phyloP scores from a whole-genome alignment of 1,140 invertebrate genomes.

The Drosophila dunni region DNA sequence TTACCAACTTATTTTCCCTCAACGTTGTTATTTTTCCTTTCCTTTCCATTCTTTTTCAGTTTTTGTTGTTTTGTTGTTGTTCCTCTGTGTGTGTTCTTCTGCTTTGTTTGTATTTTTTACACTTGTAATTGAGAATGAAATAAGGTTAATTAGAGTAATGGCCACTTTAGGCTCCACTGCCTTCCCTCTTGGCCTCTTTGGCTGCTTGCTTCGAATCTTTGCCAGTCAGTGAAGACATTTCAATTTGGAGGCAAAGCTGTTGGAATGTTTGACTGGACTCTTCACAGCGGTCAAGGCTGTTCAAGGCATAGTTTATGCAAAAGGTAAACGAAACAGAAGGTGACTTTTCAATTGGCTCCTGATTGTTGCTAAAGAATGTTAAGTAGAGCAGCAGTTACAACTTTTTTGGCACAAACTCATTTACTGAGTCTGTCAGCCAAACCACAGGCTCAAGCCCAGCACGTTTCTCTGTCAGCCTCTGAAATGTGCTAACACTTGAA shows the following conservation, averaged over 20 bases:
- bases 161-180: constrained; percentile 55
- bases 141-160: constrained; percentile 83
- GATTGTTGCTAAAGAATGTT: constrained; percentile 48
- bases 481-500: constrained; percentile 72
- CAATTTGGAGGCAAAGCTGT: constrained; percentile 39
- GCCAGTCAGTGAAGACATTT: constrained; percentile 48
- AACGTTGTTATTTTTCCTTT: constrained; percentile 31
- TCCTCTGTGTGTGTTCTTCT: constrained; percentile 46
- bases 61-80: constrained; percentile 37
- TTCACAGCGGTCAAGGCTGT: constrained; percentile 63
- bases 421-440: constrained; percentile 57
- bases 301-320: constrained; percentile 19
- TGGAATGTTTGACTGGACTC: constrained; percentile 8
- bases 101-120: constrained; percentile 49
- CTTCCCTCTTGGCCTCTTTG: background rate
- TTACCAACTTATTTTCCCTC: constrained; percentile 14
- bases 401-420: constrained; percentile 48
- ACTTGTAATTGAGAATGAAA: constrained; percentile 82
- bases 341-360: constrained; percentile 25
- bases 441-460: constrained; percentile 19
- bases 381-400: constrained; percentile 60
- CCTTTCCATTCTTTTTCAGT: constrained; percentile 30
- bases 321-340: constrained; percentile 12
- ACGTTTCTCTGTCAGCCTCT: constrained; percentile 65
- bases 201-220: constrained; percentile 7